Base-by-base conservation (phyloP, 1,140 invertebrate genomes). In the Drosophila erecta region DNA sequence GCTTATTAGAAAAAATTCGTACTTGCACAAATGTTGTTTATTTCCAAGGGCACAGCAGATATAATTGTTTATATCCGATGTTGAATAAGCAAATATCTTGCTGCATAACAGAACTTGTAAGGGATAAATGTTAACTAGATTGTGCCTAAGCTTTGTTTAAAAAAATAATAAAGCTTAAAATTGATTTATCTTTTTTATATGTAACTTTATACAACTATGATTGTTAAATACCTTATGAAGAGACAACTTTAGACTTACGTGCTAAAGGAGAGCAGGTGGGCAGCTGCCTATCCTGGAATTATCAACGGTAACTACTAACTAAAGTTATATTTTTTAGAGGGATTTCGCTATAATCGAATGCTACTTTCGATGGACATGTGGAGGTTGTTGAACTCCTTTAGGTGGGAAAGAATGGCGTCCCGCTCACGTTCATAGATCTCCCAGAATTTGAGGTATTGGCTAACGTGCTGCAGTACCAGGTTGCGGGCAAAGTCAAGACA, bases 401-500 rank as follows among this genome's bases (percentile, higher is more conserved):
- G 71, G 30, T 85, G 77, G 10, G 59, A 61, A 14, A 90, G 70
- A 7, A 90, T 90, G 15, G 37, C 24, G 30, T 81, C 64, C 4
- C 89, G 77, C 46, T 90, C 76, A 15, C 65, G 72, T 24, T 81
- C 67, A 51, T 65, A 90, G 8, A 87, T 65, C 24, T 90, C 76
- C 85, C 81, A 91, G 33, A 78, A 89, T 53, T 76, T 80, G 1
- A 87, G 61, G 24, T 90, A 80, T 50, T 84, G 69, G 6, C 79
- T 71, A 11, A 84, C 78, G 24, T 91, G 90, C 55, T 91, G 74
- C 0, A 87, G 59, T 8, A 84, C 78, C 38, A 91, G 24, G 30
- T 61, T 81, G 5, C 72, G 76, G 14, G 83, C 90, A 58, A 90
- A 91, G 43, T 91, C 79, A 20, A 90, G 49, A 44, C 90, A 91